Evolutionary conservation across 2,113 vertebrate species (phyloP), one percentile per base, ranked within the genome.

Genomic region (Etheostoma cragini): DNA sequence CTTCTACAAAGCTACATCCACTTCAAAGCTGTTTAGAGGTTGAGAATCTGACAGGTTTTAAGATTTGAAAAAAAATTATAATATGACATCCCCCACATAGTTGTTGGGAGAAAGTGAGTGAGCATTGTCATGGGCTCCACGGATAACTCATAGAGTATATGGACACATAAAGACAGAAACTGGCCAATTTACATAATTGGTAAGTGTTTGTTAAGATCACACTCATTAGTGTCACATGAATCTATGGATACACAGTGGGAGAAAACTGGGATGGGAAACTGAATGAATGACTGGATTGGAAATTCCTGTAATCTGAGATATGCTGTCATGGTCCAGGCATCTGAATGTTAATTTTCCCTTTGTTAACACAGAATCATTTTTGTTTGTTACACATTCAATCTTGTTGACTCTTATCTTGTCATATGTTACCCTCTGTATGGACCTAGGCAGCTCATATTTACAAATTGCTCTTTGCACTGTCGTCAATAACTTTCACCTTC

Each of bases 381-480:
- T 67, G 60, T 72, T 72, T 72, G 81, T 2, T 0, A 0, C 60
- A 1, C 35, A 38, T 45, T 71, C 46, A 72, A 21, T 82, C 64
- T 57, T 68, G 45, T 72, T 70, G 45, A 81, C 60, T 42, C 74
- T 70, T 81, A 76, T 76, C 72, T 80, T 50, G 33, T 72, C 52
- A 58, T 38, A 11, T 47, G 6, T 64, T 54, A 19, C 61, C 61
- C 13, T 22, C 19, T 47, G 13, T n/a, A 24, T 10, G 1, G 33
- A 38, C 60, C n/a, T 58, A 35, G 64, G 42, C 35, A 69, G 45
- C 65, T 78, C 57, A 88, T 72, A 49, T 83, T 72, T 73, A 60
- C 52, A 61, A 38, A 76, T 45, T 7, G 0, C 17, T 26, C 21
- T 42, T 62, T 46, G 52, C 54, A 45, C 24, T n/a, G 30, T 15